Evolutionary conservation across 2,888 invertebrate genomes (phyloP), one percentile per base, ranked within the genome.

Genomic region (Nesidiocoris tenuis): DNA sequence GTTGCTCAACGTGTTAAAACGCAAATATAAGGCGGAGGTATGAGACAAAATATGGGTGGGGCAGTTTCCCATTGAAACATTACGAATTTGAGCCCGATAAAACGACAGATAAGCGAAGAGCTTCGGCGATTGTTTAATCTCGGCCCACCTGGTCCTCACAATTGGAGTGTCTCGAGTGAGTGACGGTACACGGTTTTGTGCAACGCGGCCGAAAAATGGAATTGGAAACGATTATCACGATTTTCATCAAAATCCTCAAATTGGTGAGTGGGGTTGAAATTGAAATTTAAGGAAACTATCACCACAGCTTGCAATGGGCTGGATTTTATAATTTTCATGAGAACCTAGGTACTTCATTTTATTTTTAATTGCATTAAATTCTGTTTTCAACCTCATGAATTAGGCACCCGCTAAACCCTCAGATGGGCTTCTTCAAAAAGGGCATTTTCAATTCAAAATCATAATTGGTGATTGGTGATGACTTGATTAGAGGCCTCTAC

Each of bases 211-310:
- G 7, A 23, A 16, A 23, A 17, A 78, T 79, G 76, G 77, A 79
- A 79, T 87, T 93, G 77, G 90, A 91, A 83, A 92, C 91, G 63
- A 90, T 94, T 80, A 93, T 90, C 79, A 90, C 92, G 76, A 90
- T 94, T 77, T 89, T 92, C 83, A 88, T 94, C 82, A 94, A 94
- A 87, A 85, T 90, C 77, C 86, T 93, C 76, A 94, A 94, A 87
- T 85, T 94, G 88, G 94, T 94, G 23, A 74, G 64, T 65, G 17
- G 23, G 16, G 7, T 54, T 12, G 12, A 54, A 12, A 54, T 7
- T 54, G 12, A 54, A n/a, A n/a, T n/a, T n/a, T n/a, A n/a, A n/a
- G n/a, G n/a, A n/a, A n/a, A n/a, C n/a, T n/a, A n/a, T n/a, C n/a
- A n/a, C n/a, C n/a, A n/a, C n/a, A n/a, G n/a, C n/a, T n/a, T n/a